Conservation (phyloP, 2,888 invertebrate genomes). For the Encarsia formosa region DNA sequence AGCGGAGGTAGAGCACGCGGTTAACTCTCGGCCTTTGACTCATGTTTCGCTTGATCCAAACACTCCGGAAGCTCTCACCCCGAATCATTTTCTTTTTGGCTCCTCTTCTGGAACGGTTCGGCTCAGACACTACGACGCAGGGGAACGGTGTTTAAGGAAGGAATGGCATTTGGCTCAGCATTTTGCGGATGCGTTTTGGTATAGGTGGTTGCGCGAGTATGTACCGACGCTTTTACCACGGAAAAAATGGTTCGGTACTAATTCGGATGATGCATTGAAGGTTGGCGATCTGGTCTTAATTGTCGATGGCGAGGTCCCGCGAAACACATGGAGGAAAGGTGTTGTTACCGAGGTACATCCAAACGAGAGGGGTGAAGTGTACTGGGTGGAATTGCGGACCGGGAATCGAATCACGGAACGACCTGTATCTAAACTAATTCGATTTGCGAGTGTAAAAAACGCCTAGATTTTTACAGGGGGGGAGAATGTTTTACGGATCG, state of each 20-base stretch:
- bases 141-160: slow-evolving; percentile 7
- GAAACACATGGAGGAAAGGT: too few relatives aligned
- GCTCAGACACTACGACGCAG: slow-evolving; percentile 1
- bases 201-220: slow-evolving; percentile 37
- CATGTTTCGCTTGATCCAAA: slow-evolving; percentile 32
- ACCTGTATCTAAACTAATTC: too few relatives aligned
- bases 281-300: slow-evolving; percentile 13
- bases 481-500: too few relatives aligned
- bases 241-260: slow-evolving; percentile 23
- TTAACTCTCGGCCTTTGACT: slow-evolving; percentile 33
- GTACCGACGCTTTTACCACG: slow-evolving; percentile 29
- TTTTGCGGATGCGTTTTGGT: neutral
- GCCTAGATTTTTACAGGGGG: too few relatives aligned
- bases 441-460: too few relatives aligned
- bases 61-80: slow-evolving; percentile 36
- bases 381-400: too few relatives aligned
- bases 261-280: neutral
- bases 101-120: slow-evolving; percentile 6
- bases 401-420: too few relatives aligned
- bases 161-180: slow-evolving; percentile 23
- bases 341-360: too few relatives aligned
- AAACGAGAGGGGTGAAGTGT: too few relatives aligned
- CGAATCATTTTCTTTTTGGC: slow-evolving; percentile 37
- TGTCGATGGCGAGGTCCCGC: too few relatives aligned
- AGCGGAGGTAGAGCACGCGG: slow-evolving; percentile 27